Evolutionary conservation across 1,140 invertebrate genomes (phyloP).

Genomic region (Halesus radiatus): DNA sequence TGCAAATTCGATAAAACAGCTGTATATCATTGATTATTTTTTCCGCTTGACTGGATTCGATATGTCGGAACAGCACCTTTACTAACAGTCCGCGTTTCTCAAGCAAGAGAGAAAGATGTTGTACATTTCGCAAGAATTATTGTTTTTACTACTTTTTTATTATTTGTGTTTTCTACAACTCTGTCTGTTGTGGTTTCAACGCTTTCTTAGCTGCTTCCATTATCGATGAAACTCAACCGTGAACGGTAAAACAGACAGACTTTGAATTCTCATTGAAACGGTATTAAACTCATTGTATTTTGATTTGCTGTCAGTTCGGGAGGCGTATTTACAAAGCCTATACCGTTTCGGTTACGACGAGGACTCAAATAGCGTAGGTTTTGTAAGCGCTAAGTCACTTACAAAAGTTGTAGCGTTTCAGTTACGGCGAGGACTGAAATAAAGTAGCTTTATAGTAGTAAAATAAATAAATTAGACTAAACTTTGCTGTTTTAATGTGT

Average conservation of each 20-base stretch:
- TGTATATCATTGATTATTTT: constrained; percentile 1
- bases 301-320: too few species aligned
- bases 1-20: too few species aligned
- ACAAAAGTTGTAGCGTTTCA: too few species aligned
- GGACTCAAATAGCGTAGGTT: too few species aligned
- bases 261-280: not conserved
- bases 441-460: too few species aligned
- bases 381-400: too few species aligned
- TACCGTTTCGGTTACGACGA: too few species aligned
- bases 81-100: not conserved
- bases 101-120: not conserved
- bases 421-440: too few species aligned
- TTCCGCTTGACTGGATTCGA: not conserved
- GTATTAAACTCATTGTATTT: too few species aligned
- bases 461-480: too few species aligned
- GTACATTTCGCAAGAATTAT: constrained; percentile 7
- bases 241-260: constrained; percentile 25
- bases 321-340: too few species aligned
- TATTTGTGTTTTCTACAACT: constrained; percentile 2
- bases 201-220: constrained; percentile 46
- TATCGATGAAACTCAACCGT: constrained; percentile 46
- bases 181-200: constrained; percentile 22
- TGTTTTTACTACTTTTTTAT: not conserved
- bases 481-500: too few species aligned
- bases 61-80: not conserved